These are phyloP conservation scores for Neomorphus geoffroyi DNA, from an alignment of 2,797 vertebrate genomes.

Conservation along the genomic window DNA sequence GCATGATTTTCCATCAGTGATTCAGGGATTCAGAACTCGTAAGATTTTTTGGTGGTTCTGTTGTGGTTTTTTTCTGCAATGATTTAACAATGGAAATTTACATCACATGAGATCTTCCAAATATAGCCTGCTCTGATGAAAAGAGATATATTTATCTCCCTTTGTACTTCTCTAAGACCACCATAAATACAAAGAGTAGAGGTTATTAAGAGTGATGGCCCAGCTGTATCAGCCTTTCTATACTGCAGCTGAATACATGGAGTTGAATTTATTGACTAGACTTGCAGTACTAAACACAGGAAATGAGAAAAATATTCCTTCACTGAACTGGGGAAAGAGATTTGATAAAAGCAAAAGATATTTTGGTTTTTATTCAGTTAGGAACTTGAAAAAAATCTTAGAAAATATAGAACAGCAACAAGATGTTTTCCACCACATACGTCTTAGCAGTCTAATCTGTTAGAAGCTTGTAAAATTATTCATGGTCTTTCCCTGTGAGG, in stretches of 20 bases:
- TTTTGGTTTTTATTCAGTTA: not conserved
- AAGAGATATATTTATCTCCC: slow-evolving; percentile 28
- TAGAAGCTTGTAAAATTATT: not conserved
- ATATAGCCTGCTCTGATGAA: slow-evolving; percentile 13
- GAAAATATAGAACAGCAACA: not conserved
- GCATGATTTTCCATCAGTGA: not conserved
- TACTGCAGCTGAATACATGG: not conserved
- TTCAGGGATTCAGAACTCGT: not conserved
- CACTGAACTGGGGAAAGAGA: not conserved
- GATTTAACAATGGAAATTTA: slow-evolving; percentile 2
- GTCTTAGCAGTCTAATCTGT: not conserved
- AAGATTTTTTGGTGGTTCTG: not conserved
- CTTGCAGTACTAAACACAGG: not conserved
- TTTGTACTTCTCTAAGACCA: slow-evolving; percentile 27
- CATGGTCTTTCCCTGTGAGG: not conserved
- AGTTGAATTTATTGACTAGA: not conserved
- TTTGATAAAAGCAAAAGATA: not conserved
- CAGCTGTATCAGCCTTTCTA: not conserved
- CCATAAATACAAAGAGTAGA: not conserved
- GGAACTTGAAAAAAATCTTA: not conserved
- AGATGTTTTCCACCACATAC: not conserved
- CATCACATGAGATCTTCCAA: slow-evolving; percentile 24
- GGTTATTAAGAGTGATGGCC: not conserved
- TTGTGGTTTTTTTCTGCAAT: not conserved
- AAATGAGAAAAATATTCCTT: not conserved